These are phyloP conservation scores for Gastrophryne carolinensis DNA, from an alignment of 2,797 vertebrate species.

Conservation along the genomic window DNA sequence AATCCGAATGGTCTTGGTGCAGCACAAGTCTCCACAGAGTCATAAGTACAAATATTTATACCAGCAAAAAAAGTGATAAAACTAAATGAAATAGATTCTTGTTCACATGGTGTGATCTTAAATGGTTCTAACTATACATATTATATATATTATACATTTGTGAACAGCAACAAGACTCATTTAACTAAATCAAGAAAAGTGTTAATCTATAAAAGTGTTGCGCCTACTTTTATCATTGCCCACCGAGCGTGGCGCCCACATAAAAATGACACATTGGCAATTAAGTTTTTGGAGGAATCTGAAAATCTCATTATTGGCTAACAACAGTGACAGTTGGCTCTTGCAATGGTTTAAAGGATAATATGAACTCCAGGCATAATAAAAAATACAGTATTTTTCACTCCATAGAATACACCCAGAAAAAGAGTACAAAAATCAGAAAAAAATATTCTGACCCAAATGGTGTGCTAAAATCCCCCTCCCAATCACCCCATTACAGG, in stretches of 20 bases:
- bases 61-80: not conserved
- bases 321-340: not conserved
- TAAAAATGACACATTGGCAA: conserved; percentile 26
- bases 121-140: no score
- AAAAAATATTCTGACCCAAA: no score
- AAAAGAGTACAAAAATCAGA: no score
- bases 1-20: no score
- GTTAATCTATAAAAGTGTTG: conserved; percentile 8
- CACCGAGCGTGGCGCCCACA: not conserved
- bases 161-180: conserved; percentile 7
- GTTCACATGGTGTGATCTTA: not conserved
- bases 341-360: not conserved
- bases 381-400: no score
- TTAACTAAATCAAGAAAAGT: not conserved
- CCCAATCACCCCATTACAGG: no score
- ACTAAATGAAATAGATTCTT: not conserved
- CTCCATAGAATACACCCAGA: no score
- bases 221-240: not conserved
- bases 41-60: not conserved
- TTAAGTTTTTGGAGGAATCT: conserved; percentile 4
- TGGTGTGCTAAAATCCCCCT: no score
- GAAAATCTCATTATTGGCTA: conserved; percentile 4
- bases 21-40: not conserved
- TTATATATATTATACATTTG: not conserved
- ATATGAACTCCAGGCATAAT: no score